Evolutionary conservation across 1,140 invertebrate genomes (phyloP), one percentile per base, ranked within the genome.

Genomic region (Musca domestica): DNA sequence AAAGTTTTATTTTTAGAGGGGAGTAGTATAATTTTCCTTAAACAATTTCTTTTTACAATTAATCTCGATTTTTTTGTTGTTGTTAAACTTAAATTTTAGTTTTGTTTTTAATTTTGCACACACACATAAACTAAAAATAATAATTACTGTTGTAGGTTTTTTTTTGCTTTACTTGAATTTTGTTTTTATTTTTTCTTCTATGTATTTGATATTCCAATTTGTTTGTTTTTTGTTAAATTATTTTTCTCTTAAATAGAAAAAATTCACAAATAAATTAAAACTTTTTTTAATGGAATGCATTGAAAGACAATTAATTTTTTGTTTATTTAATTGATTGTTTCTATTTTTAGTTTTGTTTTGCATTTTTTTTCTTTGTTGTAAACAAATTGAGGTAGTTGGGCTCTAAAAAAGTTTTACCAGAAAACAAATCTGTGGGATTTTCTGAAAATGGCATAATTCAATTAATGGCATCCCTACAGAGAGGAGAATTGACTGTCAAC

Each of bases 231-330:
- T 63, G 7, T 41, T 30, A 34, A 47, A 63, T 46, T 17, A n/a
- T 48, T 64, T 64, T 64, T 15, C 22, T 15, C 19, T 49, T 49
- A 49, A 20, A 49, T 3, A 49, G 48, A 49, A 49, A 49, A 49
- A 49, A 20, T 49, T 49, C 22, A 52, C 22, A 20, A 64, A 64
- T 47, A 64, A 64, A 64, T 64, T 64, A 49, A 64, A 64, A 64
- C 47, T 64, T 48, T 64, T n/a, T 20, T 64, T 48, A 70, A 75
- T 76, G 74, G 75, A 75, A 76, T 74, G 68, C 67, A 68, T 71
- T 69, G 65, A 68, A 54, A 63, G 67, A 71, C 64, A 69, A 67
- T 72, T n/a, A n/a, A n/a, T n/a, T n/a, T 41, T 34, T 34, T 61
- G n/a, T 34, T 30, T 51, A 19, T 51, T 20, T 51, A 20, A 51